These are phyloP conservation scores for Peromyscus nudipes DNA, from an alignment of 2,797 vertebrate genomes.

Conservation along the genomic window DNA sequence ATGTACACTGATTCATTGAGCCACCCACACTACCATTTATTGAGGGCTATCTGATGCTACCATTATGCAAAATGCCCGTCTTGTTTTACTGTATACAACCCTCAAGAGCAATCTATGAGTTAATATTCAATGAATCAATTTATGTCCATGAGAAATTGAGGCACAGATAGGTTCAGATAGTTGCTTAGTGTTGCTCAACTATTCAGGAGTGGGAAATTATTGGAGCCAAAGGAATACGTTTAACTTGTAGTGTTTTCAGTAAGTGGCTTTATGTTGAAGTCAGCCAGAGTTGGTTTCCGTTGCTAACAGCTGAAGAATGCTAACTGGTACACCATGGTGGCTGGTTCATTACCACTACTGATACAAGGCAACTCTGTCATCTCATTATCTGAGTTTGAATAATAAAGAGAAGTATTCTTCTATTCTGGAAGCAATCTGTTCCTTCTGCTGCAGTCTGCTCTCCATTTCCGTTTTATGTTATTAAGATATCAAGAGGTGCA, in stretches of 20 bases:
- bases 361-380: not conserved
- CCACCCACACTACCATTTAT: not conserved
- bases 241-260: not conserved
- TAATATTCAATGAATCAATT: not conserved
- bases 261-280: not conserved
- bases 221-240: not conserved
- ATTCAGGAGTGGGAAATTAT: conserved; percentile 24
- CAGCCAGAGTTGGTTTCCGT: conserved; percentile 1
- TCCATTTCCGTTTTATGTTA: not conserved
- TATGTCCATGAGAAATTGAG: not conserved
- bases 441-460: not conserved
- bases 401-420: not conserved
- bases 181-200: not conserved
- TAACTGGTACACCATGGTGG: not conserved
- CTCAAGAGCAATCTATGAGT: not conserved
- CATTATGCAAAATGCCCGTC: not conserved
- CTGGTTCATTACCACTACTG: not conserved
- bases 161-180: not conserved
- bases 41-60: not conserved
- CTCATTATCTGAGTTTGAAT: not conserved
- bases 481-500: conserved; percentile 27
- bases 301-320: conserved; percentile 6
- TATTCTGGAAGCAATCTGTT: not conserved
- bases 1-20: not conserved
- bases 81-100: not conserved